Evolutionary conservation across 92 coral and sea anemone species (phyloP), one percentile per base, ranked within the genome.

Genomic region (Porites divaricata): DNA sequence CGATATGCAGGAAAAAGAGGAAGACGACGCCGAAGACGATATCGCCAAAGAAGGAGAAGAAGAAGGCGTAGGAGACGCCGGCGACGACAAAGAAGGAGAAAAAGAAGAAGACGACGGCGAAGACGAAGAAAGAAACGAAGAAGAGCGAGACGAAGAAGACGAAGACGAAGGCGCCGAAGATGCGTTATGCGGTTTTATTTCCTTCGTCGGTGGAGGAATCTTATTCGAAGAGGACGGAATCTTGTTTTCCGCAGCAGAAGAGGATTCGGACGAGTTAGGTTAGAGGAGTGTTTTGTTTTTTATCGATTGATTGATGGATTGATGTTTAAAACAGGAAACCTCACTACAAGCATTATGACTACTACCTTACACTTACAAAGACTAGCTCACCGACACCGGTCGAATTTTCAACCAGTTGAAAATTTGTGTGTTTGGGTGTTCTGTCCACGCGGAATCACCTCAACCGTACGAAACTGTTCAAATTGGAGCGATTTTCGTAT

Each of bases 81-180:
- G 49, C 54, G 71, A 10, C 65, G 79, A 20, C 50, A 63, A 48
- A 64, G 72, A 72, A 72, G 86, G 24, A 72, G 86, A 21, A 15
- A 25, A 35, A 48, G 85, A n/a, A 81, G 77, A 41, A 67, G 78
- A 51, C 71, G 59, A 52, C 48, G 63, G 11, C 57, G 78, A 72
- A 72, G 71, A 64, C 15, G 16, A 63, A 82, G 86, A 51, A 82
- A 79, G 24, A 21, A 72, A 63, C 24, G 49, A 16, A 73, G 79
- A 41, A 59, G 86, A 74, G 41, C 12, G 45, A 51, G 71, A 50
- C 21, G 79, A 59, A 61, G 72, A 50, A 72, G 53, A 17, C 63
- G 67, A 9, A 82, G 52, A 49, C 76, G 72, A 72, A 62, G 86
- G 54, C 79, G 72, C 22, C 79, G 86, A 45, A 72, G 63, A 12